phyloP scores from a whole-genome alignment of 2,888 invertebrate species.

The Agrotis ipsilon region DNA sequence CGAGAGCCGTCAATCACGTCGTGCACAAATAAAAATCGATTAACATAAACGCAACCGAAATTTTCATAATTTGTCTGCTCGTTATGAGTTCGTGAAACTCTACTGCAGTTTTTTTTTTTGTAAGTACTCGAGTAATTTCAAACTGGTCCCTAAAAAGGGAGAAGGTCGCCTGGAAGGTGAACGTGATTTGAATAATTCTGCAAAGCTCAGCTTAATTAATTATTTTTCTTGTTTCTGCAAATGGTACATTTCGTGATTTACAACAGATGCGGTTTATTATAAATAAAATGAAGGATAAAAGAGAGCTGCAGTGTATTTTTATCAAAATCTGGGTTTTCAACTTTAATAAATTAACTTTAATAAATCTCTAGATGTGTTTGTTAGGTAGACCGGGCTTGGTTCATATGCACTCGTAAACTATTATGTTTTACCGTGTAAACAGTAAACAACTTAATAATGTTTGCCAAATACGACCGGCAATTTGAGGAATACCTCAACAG shows the following conservation, averaged over 20 bases:
- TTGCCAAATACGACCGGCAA: slow-evolving; percentile 6
- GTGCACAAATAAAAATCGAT: slow-evolving; percentile 69
- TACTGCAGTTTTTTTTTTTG: slow-evolving; percentile 39
- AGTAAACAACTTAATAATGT: slow-evolving; percentile 31
- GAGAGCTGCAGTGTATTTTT: slow-evolving; percentile 10
- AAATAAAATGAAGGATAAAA: slow-evolving; percentile 18
- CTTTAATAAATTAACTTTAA: no score
- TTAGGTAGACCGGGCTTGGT: neutral
- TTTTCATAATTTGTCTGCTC: slow-evolving; percentile 60
- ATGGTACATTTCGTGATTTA: slow-evolving; percentile 47
- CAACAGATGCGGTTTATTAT: slow-evolving; percentile 45
- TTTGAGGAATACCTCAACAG: slow-evolving; percentile 10
- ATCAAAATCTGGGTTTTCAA: neutral
- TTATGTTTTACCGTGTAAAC: slow-evolving; percentile 11
- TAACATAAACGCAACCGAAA: slow-evolving; percentile 59
- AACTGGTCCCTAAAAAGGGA: slow-evolving; percentile 53
- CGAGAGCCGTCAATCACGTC: slow-evolving; percentile 80
- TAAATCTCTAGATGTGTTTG: slow-evolving; percentile 5
- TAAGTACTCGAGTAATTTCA: slow-evolving; percentile 37
- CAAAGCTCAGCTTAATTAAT: slow-evolving; percentile 53
- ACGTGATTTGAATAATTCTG: slow-evolving; percentile 62
- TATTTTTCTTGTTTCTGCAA: slow-evolving; percentile 48
- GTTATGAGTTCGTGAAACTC: slow-evolving; percentile 47
- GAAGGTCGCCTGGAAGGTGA: slow-evolving; percentile 48
- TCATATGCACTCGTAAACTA: slow-evolving; percentile 32